Evolutionary conservation across 2,113 vertebrate species (phyloP).

Genomic region (Hypocryptadius cinnamomeus): DNA sequence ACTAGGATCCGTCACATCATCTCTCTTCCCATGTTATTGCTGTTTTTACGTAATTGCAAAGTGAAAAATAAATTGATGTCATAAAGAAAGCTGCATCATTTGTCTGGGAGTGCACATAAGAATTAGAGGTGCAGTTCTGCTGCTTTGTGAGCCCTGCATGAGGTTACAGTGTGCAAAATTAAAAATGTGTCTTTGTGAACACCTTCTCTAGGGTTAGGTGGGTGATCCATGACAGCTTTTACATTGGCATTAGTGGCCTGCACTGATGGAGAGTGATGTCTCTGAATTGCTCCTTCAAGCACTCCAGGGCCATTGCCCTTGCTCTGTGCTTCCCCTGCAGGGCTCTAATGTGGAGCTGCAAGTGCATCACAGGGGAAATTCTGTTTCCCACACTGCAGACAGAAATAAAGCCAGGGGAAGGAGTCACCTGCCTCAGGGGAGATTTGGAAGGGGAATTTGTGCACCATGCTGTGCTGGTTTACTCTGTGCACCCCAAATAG

Average conservation of each 20-base stretch:
- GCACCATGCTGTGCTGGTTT: not conserved
- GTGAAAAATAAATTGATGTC: slow-evolving; percentile 74
- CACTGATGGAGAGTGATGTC: not conserved
- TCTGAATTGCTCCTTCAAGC: not conserved
- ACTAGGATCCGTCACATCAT: slow-evolving; percentile 58
- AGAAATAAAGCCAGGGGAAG: not conserved
- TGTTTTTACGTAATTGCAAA: slow-evolving; percentile 74
- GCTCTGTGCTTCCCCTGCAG: not conserved
- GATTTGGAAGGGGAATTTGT: not conserved
- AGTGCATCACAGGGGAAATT: not conserved
- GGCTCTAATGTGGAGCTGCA: not conserved
- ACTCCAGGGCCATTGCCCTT: not conserved
- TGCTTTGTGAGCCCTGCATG: slow-evolving; percentile 17
- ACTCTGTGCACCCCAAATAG: not conserved
- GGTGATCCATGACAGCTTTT: slow-evolving; percentile 20
- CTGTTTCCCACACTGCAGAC: not conserved
- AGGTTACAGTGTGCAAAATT: slow-evolving; percentile 45
- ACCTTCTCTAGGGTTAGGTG: not conserved
- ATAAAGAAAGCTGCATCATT: slow-evolving; percentile 68
- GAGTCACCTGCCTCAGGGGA: not conserved
- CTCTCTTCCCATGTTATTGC: slow-evolving; percentile 64
- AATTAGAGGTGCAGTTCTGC: slow-evolving; percentile 23
- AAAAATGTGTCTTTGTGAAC: slow-evolving; percentile 48
- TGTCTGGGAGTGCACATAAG: slow-evolving; percentile 35
- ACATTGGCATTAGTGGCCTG: not conserved